phyloP scores from a whole-genome alignment of 2,113 vertebrate species.

The Sakesphorus luctuosus region DNA sequence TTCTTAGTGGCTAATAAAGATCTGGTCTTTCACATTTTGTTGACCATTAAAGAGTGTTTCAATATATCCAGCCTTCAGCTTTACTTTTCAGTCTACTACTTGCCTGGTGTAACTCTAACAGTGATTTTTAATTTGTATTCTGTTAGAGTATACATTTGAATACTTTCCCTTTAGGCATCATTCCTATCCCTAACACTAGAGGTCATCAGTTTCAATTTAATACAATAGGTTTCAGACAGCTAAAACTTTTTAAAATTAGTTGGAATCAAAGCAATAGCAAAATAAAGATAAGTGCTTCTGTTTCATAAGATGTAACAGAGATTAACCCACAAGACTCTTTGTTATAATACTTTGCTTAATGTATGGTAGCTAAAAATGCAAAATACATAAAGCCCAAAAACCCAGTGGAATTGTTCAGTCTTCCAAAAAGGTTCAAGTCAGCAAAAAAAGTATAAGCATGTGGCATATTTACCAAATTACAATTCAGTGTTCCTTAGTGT shows the following conservation, averaged over 20 bases:
- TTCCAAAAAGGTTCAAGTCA: neutral
- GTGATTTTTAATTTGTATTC: neutral
- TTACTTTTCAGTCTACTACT: neutral
- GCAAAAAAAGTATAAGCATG: neutral
- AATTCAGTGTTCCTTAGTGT: neutral
- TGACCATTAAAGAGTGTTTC: neutral
- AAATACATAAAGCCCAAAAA: neutral
- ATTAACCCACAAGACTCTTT: neutral
- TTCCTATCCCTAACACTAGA: constrained; percentile 21
- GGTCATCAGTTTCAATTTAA: constrained; percentile 3
- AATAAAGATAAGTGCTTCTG: neutral
- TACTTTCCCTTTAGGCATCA: neutral
- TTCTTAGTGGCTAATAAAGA: neutral
- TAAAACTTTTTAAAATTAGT: neutral
- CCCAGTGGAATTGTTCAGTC: neutral
- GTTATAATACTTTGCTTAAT: neutral
- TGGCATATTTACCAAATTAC: neutral
- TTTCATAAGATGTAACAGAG: neutral
- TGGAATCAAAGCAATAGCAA: neutral
- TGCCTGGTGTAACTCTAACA: neutral
- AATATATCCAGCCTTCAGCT: neutral
- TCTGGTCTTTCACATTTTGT: neutral
- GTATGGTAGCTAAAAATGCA: neutral
- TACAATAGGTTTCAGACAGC: neutral
- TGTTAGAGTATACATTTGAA: neutral